Evolutionary conservation across 1,140 invertebrate genomes (phyloP), one percentile per base, ranked within the genome.

Genomic region (Harlomillsia oculata): DNA sequence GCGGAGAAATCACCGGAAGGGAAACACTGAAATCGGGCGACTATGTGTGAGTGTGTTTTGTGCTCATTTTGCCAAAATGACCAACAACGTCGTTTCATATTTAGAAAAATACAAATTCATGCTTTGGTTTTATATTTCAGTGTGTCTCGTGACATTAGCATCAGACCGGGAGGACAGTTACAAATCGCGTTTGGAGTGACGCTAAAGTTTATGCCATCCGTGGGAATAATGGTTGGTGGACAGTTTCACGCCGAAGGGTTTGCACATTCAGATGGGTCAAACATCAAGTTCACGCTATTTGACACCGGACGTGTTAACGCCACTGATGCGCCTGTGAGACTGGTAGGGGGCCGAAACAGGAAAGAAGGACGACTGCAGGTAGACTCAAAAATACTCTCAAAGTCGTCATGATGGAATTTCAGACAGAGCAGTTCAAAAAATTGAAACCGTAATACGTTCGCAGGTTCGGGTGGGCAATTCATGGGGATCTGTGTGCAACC

Each of bases 401-500:
- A 41, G 23, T 28, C 16, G 11, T 28, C 14, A 40, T 40, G 40
- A 56, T 49, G 16, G 6, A 9, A 30, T n/a, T 1, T 56, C 39
- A 21, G 32, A 45, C 16, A 20, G 26, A 39, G 43, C 18, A 48
- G 6, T 49, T 18, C 9, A 29, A 56, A 39, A 20, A 25, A 26
- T 53, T 53, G 23, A n/a, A 16, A 16, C 37, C 28, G 34, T 39
- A 5, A 23, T 49, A 11, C 26, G 41, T 28, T 65, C 77, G 11
- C 73, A 87, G 74, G 77, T 87, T 0, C 77, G 82, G 64, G 75
- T 96, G 6, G 81, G 84, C 57, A 79, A 83, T 16, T 82, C 82
- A 71, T 99, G 96, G 95, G 95, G 95, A 43, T 96, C 92, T 0
- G 88, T 99, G 4, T 99, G 96, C 68, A 90, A 91, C 74, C 89